Conservation (phyloP, 2,888 invertebrate genomes). For the Muschampia plurimacula region DNA sequence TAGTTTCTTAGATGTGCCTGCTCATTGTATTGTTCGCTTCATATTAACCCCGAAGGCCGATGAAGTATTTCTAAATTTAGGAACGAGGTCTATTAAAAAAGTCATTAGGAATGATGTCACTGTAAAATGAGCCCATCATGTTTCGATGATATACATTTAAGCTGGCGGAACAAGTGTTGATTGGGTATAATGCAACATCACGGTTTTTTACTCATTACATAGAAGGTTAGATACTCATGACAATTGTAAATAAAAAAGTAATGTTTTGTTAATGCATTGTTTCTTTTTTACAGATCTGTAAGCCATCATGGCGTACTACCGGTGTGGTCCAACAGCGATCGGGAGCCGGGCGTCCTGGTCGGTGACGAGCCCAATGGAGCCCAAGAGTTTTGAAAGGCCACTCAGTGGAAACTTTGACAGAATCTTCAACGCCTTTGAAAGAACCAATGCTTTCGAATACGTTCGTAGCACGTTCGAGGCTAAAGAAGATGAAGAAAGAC, state of each 20-base stretch:
- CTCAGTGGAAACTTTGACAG: conserved; percentile 80
- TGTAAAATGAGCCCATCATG: conserved; percentile 36
- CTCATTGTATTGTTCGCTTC: conserved; percentile 34
- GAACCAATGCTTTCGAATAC: conserved; percentile 81
- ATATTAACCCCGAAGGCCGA: conserved; percentile 39
- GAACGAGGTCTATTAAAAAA: conserved; percentile 33
- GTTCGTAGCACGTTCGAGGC: conserved; percentile 63
- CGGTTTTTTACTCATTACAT: conserved; percentile 13
- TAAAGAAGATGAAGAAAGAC: conserved; percentile 63
- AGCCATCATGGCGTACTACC: conserved; percentile 75
- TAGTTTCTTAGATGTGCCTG: conserved; percentile 39
- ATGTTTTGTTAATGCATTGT: conserved; percentile 17
- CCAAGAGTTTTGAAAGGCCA: conserved; percentile 72
- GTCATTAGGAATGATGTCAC: conserved; percentile 39
- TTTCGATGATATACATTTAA: conserved; percentile 22
- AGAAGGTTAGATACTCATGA: conserved; percentile 30
- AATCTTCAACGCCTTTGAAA: conserved; percentile 81
- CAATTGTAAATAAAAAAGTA: conserved; percentile 3
- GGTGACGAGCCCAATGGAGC: conserved; percentile 67
- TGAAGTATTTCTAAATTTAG: conserved; percentile 39
- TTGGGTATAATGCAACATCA: conserved; percentile 24
- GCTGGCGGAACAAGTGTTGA: conserved; percentile 33
- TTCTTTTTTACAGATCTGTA: conserved; percentile 56
- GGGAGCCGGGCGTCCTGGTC: conserved; percentile 85
- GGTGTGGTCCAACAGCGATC: conserved; percentile 78